A percentile compares a stretch with the other conserved stretches of the same genome.
phyloP scores from a whole-genome alignment of 2,888 invertebrate species.

The Dendrolimus houi region DNA sequence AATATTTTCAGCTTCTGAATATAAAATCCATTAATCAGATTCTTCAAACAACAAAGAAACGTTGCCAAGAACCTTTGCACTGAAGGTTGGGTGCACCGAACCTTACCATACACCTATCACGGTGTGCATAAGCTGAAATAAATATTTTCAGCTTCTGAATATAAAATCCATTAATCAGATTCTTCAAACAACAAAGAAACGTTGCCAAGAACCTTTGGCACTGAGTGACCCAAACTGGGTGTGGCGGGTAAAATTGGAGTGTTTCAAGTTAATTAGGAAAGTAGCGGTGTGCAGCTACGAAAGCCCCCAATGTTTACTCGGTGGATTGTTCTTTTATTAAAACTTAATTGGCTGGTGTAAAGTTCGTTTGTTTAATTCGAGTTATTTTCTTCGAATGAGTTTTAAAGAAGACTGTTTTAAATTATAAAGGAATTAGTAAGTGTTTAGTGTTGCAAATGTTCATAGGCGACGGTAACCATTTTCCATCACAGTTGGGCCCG shows the following conservation, averaged over 20 bases:
- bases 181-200: background rate
- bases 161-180: background rate
- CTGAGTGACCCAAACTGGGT: background rate
- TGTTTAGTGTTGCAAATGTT: too few relatives aligned
- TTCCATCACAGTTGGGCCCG: too few relatives aligned
- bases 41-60: background rate
- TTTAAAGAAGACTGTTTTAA: background rate
- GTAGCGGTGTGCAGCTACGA: conserved; percentile 1
- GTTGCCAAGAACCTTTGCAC: background rate
- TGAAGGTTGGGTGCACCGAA: background rate
- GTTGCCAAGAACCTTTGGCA: background rate
- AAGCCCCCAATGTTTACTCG: background rate
- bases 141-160: too few relatives aligned
- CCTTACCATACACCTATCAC: too few relatives aligned
- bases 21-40: background rate
- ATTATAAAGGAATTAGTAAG: too few relatives aligned
- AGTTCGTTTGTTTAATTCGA: conserved; percentile 15
- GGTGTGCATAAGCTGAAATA: too few relatives aligned
- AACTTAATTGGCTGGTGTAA: conserved; percentile 28
- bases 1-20: too few relatives aligned
- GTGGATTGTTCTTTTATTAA: conserved; percentile 30
- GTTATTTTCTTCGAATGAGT: conserved; percentile 10
- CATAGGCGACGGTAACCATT: too few relatives aligned
- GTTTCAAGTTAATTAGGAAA: conserved; percentile 19
- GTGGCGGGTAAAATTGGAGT: background rate